These are phyloP conservation scores for Aquatica leii DNA, from an alignment of 2,888 invertebrate genomes.

Conservation along the genomic window DNA sequence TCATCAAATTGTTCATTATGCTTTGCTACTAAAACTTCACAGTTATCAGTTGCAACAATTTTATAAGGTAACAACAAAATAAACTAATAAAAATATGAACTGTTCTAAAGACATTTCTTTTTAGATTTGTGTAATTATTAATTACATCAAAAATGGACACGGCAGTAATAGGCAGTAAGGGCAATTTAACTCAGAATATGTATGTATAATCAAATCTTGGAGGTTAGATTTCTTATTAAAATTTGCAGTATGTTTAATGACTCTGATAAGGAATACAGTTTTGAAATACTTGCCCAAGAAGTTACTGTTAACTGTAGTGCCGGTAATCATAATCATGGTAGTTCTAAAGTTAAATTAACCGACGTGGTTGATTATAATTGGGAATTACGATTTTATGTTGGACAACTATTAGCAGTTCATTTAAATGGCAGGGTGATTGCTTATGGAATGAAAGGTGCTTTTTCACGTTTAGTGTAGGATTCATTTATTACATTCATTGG, in stretches of 20 bases:
- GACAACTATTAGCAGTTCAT: slow-evolving; percentile 89
- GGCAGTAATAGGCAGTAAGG: slow-evolving; percentile 42
- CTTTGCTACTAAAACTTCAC: too few relatives aligned
- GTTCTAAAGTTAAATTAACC: slow-evolving; percentile 89
- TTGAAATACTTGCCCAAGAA: slow-evolving; percentile 62
- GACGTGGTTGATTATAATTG: slow-evolving; percentile 93
- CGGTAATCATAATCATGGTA: slow-evolving; percentile 80
- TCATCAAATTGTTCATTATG: too few relatives aligned
- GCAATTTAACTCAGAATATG: slow-evolving; percentile 51
- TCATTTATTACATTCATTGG: background rate
- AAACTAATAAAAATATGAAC: too few relatives aligned
- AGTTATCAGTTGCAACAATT: too few relatives aligned
- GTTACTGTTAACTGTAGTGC: slow-evolving; percentile 76
- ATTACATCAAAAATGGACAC: slow-evolving; percentile 43
- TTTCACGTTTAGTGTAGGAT: background rate
- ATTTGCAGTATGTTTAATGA: slow-evolving; percentile 53
- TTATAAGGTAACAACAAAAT: too few relatives aligned
- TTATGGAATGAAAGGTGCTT: slow-evolving; percentile 87
- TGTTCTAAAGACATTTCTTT: too few relatives aligned
- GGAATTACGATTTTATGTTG: slow-evolving; percentile 88
- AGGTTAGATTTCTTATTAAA: slow-evolving; percentile 31
- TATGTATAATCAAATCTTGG: slow-evolving; percentile 41
- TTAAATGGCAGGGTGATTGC: slow-evolving; percentile 86
- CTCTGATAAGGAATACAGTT: slow-evolving; percentile 55
- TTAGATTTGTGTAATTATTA: background rate